Percentiles rank a stretch among this genome's conserved stretches.
Conservation (phyloP, 2,797 vertebrate species). For the Gila robusta region DNA sequence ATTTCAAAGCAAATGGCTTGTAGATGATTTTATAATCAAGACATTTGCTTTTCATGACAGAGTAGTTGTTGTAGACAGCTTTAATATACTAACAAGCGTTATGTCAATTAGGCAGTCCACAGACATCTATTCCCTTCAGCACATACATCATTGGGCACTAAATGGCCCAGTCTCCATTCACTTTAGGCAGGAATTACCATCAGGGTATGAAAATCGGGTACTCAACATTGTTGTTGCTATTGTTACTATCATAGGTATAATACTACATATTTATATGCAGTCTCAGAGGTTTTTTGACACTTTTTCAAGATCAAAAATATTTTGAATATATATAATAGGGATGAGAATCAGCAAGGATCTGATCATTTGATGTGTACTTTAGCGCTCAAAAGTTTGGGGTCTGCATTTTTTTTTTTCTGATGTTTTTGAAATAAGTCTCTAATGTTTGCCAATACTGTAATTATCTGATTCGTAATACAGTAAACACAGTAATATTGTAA, state of each 20-base stretch:
- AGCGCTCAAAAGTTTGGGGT: neutral
- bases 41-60: conserved; percentile 4
- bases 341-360: neutral
- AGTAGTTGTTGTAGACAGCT: neutral
- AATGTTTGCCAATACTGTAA: neutral
- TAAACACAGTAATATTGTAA: neutral
- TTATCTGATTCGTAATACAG: neutral
- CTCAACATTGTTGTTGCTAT: conserved; percentile 1
- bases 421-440: neutral
- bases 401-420: neutral
- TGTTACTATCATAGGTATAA: neutral
- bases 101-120: conserved; percentile 21
- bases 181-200: conserved; percentile 15
- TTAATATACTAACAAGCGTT: neutral
- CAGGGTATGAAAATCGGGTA: conserved; percentile 1
- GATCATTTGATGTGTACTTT: too few relatives aligned
- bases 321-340: neutral
- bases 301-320: neutral
- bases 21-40: neutral
- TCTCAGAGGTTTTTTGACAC: neutral
- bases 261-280: neutral
- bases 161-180: conserved; percentile 4
- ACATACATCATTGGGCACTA: conserved; percentile 26
- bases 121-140: neutral
- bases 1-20: conserved; percentile 2